These are phyloP conservation scores for Morone chrysops DNA, from an alignment of 2,113 vertebrate species.

Conservation along the genomic window DNA sequence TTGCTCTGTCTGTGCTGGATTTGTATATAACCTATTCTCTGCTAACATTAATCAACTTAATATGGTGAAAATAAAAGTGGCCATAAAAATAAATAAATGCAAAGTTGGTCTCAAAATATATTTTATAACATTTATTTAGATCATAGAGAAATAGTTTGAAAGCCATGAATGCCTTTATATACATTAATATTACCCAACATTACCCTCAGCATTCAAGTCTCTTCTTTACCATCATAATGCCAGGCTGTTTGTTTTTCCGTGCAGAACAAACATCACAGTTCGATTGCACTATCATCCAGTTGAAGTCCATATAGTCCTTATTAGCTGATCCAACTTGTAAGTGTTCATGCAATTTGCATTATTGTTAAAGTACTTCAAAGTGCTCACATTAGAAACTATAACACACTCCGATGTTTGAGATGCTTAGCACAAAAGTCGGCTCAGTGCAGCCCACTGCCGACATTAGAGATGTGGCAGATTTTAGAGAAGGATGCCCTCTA, in stretches of 20 bases:
- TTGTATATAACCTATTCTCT: not conserved
- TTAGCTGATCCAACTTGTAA: slow-evolving; percentile 5
- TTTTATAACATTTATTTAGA: slow-evolving; percentile 27
- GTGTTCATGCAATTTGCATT: slow-evolving; percentile 16
- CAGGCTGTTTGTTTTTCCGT: not conserved
- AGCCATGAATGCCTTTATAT: not conserved
- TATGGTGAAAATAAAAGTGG: not conserved
- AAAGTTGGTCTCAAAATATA: not conserved
- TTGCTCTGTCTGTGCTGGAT: not conserved
- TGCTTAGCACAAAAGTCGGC: not conserved
- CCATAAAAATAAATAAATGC: not conserved
- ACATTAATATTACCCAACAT: slow-evolving; percentile 8
- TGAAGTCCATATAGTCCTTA: not conserved
- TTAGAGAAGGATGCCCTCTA: slow-evolving; percentile 3
- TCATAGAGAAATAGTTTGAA: slow-evolving; percentile 51
- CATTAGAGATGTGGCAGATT: not conserved
- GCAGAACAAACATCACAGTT: slow-evolving; percentile 21
- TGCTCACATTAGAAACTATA: slow-evolving; percentile 41
- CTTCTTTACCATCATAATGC: slow-evolving; percentile 12
- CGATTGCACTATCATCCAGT: slow-evolving; percentile 34
- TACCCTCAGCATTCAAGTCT: slow-evolving; percentile 25
- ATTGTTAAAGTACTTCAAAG: slow-evolving; percentile 54
- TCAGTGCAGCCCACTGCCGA: not conserved
- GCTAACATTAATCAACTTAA: not conserved
- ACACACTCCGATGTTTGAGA: slow-evolving; percentile 6